Percentiles rank a stretch among this genome's conserved stretches.
phyloP scores from a whole-genome alignment of 2,113 vertebrate genomes.

The Xyrauchen texanus region DNA sequence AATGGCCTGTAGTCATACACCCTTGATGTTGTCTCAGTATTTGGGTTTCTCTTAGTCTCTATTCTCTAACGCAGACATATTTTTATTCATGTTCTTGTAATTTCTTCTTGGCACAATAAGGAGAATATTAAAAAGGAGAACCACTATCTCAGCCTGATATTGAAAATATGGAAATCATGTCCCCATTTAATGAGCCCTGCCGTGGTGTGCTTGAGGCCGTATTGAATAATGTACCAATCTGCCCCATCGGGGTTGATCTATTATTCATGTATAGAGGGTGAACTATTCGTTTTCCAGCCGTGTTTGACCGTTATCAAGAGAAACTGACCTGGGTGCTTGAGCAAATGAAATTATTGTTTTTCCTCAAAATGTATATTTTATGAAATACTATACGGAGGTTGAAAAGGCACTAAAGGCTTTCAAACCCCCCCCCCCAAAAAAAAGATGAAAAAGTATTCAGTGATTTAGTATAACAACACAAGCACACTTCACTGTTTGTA shows the following conservation, averaged over 20 bases:
- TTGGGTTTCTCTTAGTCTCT: neutral
- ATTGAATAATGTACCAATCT: constrained; percentile 28
- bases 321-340: constrained; percentile 14
- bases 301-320: neutral
- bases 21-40: neutral
- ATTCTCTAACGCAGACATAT: neutral
- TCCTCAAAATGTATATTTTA: neutral
- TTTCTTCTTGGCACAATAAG: neutral
- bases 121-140: neutral
- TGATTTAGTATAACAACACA: too few species aligned
- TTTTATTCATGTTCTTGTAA: neutral
- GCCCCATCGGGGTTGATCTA: constrained; percentile 54
- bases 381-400: neutral
- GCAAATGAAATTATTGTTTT: constrained; percentile 31
- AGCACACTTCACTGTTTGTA: too few species aligned
- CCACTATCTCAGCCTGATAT: neutral
- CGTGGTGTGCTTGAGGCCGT: constrained; percentile 28
- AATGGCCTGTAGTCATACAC: too few species aligned
- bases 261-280: constrained; percentile 60
- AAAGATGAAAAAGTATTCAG: too few species aligned
- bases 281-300: constrained; percentile 4
- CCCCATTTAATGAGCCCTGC: constrained; percentile 44
- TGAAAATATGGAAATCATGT: constrained; percentile 50
- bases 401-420: too few species aligned
- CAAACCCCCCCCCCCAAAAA: too few species aligned